Evolutionary conservation across 2,113 vertebrate genomes (phyloP).

Genomic region (Barnardius zonarius): DNA sequence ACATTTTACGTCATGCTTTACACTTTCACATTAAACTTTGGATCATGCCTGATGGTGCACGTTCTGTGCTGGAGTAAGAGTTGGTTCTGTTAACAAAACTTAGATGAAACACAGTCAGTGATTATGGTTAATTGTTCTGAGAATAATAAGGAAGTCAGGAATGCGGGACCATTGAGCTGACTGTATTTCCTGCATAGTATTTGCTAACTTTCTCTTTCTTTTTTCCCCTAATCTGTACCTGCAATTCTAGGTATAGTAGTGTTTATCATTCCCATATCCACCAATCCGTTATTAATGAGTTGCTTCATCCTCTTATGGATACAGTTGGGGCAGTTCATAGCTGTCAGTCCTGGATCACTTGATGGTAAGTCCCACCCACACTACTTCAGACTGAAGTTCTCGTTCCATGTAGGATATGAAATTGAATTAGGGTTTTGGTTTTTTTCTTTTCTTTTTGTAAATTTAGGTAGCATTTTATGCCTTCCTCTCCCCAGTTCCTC

Average conservation of each 20-base stretch:
- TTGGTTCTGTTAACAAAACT: neutral
- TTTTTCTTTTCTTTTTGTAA: neutral
- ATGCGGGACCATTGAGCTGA: constrained; percentile 20
- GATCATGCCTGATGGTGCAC: neutral
- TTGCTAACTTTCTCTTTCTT: constrained; percentile 70
- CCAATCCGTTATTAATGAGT: constrained; percentile 72
- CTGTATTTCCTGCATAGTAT: constrained; percentile 33
- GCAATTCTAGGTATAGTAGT: constrained; percentile 69
- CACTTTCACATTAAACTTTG: neutral
- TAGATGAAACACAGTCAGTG: neutral
- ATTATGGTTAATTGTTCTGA: neutral
- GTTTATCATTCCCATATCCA: constrained; percentile 72
- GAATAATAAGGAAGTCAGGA: neutral
- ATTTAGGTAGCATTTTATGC: neutral
- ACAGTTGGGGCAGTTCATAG: constrained; percentile 71
- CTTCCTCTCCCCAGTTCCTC: neutral
- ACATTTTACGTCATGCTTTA: neutral
- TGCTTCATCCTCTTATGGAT: constrained; percentile 70
- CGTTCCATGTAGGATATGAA: constrained; percentile 51
- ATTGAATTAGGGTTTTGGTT: constrained; percentile 8
- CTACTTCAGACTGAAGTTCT: constrained; percentile 64
- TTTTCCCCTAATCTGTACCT: constrained; percentile 64
- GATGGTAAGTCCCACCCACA: constrained; percentile 68
- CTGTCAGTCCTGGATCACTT: constrained; percentile 69
- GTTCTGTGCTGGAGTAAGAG: neutral